Evolutionary conservation across 1,140 invertebrate species (phyloP).

Genomic region (Drosophila trapezifrons): DNA sequence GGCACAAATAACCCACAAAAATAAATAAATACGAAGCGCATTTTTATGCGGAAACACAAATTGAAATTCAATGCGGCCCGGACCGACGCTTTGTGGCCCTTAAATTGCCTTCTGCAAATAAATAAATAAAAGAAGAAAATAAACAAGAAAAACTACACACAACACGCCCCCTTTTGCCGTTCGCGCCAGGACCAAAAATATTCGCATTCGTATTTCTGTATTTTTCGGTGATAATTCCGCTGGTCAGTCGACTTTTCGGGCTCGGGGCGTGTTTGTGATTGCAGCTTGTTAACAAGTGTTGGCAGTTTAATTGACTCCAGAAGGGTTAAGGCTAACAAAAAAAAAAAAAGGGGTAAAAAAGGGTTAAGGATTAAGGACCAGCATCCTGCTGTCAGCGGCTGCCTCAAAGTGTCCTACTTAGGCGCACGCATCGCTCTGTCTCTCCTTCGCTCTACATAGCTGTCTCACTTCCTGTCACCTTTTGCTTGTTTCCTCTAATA

Average conservation of each 20-base stretch:
- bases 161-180: conserved; percentile 46
- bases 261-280: conserved; percentile 82
- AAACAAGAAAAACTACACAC: conserved; percentile 34
- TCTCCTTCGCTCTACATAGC: too few species aligned
- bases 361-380: conserved; percentile 10
- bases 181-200: conserved; percentile 45
- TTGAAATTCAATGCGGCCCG: conserved; percentile 80
- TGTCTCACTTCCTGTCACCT: conserved; percentile 45
- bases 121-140: conserved; percentile 43
- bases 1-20: conserved; percentile 69
- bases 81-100: conserved; percentile 43
- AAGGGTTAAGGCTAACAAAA: conserved; percentile 2
- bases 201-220: conserved; percentile 36
- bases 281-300: conserved; percentile 84
- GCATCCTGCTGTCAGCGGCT: conserved; percentile 67
- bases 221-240: conserved; percentile 68
- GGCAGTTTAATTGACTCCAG: conserved; percentile 83
- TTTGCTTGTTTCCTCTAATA: conserved; percentile 11
- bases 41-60: conserved; percentile 81
- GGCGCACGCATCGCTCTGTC: conserved; percentile 42
- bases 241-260: conserved; percentile 37
- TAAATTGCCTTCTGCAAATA: conserved; percentile 80
- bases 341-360: too few species aligned
- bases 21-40: conserved; percentile 72
- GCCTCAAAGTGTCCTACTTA: conserved; percentile 67